Percentiles rank a stretch among this genome's conserved stretches.
Conservation (phyloP, 2,888 invertebrate genomes). For the Drosophila trichaetosa region DNA sequence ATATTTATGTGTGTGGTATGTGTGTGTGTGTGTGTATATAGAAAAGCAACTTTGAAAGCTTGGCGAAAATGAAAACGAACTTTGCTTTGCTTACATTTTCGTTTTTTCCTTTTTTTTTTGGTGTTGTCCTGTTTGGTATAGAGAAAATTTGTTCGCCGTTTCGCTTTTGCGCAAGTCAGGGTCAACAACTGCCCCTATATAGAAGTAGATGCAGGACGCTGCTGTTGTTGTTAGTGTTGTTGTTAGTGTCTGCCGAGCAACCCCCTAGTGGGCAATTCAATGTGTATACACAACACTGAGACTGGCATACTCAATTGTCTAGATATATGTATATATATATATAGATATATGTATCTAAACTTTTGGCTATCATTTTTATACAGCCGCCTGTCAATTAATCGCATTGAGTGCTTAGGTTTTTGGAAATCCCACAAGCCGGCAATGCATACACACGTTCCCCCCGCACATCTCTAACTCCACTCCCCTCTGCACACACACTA, state of each 20-base stretch:
- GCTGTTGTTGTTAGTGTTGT: conserved; percentile 14
- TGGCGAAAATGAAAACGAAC: conserved; percentile 70
- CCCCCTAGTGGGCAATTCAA: conserved; percentile 69
- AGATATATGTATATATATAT: conserved; percentile 2
- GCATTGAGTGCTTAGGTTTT: conserved; percentile 69
- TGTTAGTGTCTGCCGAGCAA: conserved; percentile 61
- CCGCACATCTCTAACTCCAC: neutral
- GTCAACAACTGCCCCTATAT: conserved; percentile 77
- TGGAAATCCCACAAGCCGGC: conserved; percentile 37
- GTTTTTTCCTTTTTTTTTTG: conserved; percentile 14
- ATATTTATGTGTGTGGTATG: neutral
- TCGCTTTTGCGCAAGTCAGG: conserved; percentile 83
- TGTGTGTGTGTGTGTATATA: conserved; percentile 17
- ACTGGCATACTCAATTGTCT: conserved; percentile 16
- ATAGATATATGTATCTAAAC: conserved; percentile 12
- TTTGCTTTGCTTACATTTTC: conserved; percentile 51
- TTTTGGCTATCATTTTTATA: conserved; percentile 16
- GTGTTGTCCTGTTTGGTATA: conserved; percentile 46
- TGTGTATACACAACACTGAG: conserved; percentile 30
- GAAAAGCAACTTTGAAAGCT: conserved; percentile 41
- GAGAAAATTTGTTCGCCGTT: conserved; percentile 63
- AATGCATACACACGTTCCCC: conserved; percentile 24
- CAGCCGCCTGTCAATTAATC: conserved; percentile 61
- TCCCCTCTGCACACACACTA: conserved; percentile 57
- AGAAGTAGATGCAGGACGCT: conserved; percentile 57